phyloP scores from a whole-genome alignment of 1,140 invertebrate genomes.

The Drosophila ercepeae region DNA sequence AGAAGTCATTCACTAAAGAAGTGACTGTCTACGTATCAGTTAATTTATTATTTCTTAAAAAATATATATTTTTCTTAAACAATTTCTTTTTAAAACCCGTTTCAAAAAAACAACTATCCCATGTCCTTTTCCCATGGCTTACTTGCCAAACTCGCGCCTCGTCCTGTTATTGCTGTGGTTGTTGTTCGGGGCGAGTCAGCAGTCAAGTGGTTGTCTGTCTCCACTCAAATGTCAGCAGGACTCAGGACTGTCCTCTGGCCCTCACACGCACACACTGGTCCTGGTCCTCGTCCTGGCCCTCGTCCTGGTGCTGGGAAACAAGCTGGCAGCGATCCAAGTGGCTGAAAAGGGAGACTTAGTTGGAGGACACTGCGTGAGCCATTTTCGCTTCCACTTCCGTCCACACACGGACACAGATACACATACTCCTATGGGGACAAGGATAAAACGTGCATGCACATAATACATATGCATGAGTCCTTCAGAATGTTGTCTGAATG shows the following conservation, averaged over 20 bases:
- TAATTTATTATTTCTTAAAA: neutral
- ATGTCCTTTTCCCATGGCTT: neutral
- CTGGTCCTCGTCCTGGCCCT: neutral
- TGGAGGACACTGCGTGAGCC: slow-evolving; percentile 59
- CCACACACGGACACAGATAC: slow-evolving; percentile 19
- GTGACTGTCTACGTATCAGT: too few species aligned
- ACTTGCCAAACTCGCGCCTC: slow-evolving; percentile 15
- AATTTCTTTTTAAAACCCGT: neutral
- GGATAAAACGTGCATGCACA: slow-evolving; percentile 34
- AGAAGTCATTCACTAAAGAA: too few species aligned
- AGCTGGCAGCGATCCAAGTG: slow-evolving; percentile 54
- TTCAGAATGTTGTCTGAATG: slow-evolving; percentile 32
- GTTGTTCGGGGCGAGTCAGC: slow-evolving; percentile 52
- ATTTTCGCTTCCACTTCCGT: slow-evolving; percentile 62
- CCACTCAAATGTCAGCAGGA: slow-evolving; percentile 77
- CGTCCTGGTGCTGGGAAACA: neutral
- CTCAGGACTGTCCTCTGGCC: slow-evolving; percentile 58
- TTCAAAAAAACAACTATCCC: neutral
- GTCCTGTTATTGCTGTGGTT: slow-evolving; percentile 36
- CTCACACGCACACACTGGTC: slow-evolving; percentile 17
- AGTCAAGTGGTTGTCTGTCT: slow-evolving; percentile 77
- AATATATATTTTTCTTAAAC: neutral
- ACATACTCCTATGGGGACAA: neutral
- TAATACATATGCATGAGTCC: slow-evolving; percentile 40
- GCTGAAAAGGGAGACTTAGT: slow-evolving; percentile 47